phyloP scores from a whole-genome alignment of 2,113 vertebrate genomes.

The Dunckerocampus dactyliophorus region DNA sequence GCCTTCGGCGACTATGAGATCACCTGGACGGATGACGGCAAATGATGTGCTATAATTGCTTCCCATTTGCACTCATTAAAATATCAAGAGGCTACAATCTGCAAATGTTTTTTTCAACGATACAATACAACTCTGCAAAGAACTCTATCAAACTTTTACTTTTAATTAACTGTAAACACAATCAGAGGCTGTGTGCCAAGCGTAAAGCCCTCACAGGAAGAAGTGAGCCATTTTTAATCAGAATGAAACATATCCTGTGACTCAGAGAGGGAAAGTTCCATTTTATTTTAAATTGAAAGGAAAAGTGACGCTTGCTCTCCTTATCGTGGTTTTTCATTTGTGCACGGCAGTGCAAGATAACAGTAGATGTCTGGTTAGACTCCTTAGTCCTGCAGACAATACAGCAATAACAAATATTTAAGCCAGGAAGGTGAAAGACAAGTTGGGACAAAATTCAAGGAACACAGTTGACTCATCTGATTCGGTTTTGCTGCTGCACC shows the following conservation, averaged over 20 bases:
- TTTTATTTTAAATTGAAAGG: not conserved
- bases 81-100: not conserved
- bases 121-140: slow-evolving; percentile 5
- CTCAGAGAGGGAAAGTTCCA: slow-evolving; percentile 29
- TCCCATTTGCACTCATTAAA: not conserved
- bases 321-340: not conserved
- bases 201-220: slow-evolving; percentile 59
- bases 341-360: not conserved
- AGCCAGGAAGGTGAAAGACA: not conserved
- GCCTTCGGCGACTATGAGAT: slow-evolving; percentile 79
- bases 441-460: too few relatives aligned
- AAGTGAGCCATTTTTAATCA: slow-evolving; percentile 15
- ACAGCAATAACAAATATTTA: not conserved
- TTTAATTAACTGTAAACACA: not conserved
- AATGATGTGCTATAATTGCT: slow-evolving; percentile 44
- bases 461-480: not conserved
- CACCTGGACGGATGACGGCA: slow-evolving; percentile 81
- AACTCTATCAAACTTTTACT: not conserved
- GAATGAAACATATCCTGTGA: slow-evolving; percentile 47
- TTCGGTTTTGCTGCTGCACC: not conserved
- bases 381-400: not conserved
- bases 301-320: slow-evolving; percentile 11
- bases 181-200: slow-evolving; percentile 29
- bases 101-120: slow-evolving; percentile 1
- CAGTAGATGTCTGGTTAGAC: not conserved